Conservation (phyloP, 2,888 invertebrate genomes). For the Pseudolycoriella hygida region DNA sequence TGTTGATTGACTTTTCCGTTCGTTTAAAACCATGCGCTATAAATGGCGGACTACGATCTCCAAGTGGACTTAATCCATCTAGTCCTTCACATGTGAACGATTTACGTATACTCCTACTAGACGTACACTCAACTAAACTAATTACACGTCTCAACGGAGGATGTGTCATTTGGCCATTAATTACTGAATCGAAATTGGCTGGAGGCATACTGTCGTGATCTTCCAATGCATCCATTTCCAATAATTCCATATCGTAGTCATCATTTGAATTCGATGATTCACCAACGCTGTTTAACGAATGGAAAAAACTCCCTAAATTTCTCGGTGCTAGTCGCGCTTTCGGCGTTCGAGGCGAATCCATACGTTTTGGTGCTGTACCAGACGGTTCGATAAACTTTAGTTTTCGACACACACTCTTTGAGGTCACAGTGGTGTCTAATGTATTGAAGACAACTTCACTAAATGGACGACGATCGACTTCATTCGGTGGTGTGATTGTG, state of each 20-base stretch:
- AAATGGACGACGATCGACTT: conserved; percentile 21
- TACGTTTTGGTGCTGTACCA: conserved; percentile 24
- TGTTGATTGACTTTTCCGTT: conserved; percentile 40
- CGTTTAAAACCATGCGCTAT: conserved; percentile 37
- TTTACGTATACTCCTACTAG: not conserved
- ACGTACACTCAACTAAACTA: conserved; percentile 27
- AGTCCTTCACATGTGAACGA: no score
- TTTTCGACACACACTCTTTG: conserved; percentile 17
- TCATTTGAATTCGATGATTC: conserved; percentile 40
- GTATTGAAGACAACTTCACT: conserved; percentile 35
- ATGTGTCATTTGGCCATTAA: conserved; percentile 35
- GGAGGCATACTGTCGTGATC: conserved; percentile 32
- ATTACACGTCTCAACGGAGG: conserved; percentile 28
- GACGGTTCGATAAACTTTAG: conserved; percentile 24
- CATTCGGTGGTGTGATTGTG: conserved; percentile 12
- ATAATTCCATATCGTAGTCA: conserved; percentile 45
- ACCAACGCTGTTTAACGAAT: conserved; percentile 31
- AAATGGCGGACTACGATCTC: conserved; percentile 6
- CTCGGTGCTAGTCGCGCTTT: not conserved
- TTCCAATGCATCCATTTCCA: conserved; percentile 37
- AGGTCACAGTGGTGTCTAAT: conserved; percentile 38
- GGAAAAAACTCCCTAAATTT: conserved; percentile 17
- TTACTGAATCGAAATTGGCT: conserved; percentile 36
- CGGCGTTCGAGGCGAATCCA: conserved; percentile 11
- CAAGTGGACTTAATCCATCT: not conserved